A percentile compares a stretch with the other conserved stretches of the same genome.
These are phyloP conservation scores for Limnephilus rhombicus DNA, from an alignment of 2,888 invertebrate genomes.

Conservation along the genomic window DNA sequence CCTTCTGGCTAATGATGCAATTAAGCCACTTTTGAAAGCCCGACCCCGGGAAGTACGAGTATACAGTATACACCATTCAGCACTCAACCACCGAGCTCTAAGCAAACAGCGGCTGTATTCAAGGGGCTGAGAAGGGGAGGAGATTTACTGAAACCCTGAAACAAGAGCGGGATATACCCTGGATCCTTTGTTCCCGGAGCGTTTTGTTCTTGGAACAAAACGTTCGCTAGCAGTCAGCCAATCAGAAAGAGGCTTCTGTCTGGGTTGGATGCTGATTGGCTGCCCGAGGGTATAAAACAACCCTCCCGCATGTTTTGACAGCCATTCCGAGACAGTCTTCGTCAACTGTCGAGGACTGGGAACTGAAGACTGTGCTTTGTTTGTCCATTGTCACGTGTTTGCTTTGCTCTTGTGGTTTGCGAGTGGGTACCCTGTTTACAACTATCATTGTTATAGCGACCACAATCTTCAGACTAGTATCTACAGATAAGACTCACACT, in stretches of 20 bases:
- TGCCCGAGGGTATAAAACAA: conserved; percentile 42
- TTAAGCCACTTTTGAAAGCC: conserved; percentile 52
- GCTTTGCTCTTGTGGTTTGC: conserved; percentile 42
- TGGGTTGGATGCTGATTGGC: conserved; percentile 49
- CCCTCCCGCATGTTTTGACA: conserved; percentile 48
- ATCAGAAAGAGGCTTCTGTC: conserved; percentile 46
- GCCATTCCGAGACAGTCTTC: conserved; percentile 45
- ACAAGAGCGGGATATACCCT: conserved; percentile 22
- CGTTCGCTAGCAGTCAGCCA: conserved; percentile 41
- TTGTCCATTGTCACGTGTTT: conserved; percentile 49
- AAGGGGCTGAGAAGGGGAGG: background rate
- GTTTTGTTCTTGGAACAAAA: conserved; percentile 56
- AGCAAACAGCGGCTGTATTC: conserved; percentile 26
- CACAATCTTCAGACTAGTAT: background rate
- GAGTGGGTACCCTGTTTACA: conserved; percentile 26
- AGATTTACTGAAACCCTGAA: conserved; percentile 2
- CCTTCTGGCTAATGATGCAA: conserved; percentile 58
- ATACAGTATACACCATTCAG: conserved; percentile 6
- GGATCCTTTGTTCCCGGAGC: conserved; percentile 45
- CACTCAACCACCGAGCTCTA: conserved; percentile 7
- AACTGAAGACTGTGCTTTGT: background rate
- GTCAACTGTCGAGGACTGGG: conserved; percentile 33
- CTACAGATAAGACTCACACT: background rate
- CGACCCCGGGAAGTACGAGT: background rate
- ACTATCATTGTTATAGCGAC: background rate